Percentiles rank a stretch among this genome's conserved stretches.
Conservation (phyloP, 1,140 invertebrate genomes). For the Grapholita molesta region DNA sequence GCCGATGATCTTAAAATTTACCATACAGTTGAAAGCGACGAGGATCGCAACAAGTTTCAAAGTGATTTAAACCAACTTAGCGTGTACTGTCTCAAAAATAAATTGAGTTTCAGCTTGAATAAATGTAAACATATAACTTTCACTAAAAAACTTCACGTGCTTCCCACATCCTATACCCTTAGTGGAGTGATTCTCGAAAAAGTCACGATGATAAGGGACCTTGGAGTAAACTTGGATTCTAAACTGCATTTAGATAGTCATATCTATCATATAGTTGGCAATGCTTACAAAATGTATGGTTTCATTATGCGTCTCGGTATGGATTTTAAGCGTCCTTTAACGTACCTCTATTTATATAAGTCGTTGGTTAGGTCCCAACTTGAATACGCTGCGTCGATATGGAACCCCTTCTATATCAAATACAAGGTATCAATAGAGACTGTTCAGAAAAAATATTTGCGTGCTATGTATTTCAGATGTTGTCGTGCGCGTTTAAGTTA, state of each 20-base stretch:
- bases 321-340: slow-evolving; percentile 22
- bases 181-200: background rate
- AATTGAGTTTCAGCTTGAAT: slow-evolving; percentile 26
- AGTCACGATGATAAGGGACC: slow-evolving; percentile 23
- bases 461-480: no score
- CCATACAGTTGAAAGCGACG: slow-evolving; percentile 18
- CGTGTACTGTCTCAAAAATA: slow-evolving; percentile 28
- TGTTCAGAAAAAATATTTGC: no score
- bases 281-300: slow-evolving; percentile 28
- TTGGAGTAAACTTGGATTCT: slow-evolving; percentile 28
- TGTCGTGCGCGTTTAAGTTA: no score
- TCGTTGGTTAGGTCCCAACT: slow-evolving; percentile 25
- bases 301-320: slow-evolving; percentile 26
- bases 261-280: slow-evolving; percentile 25
- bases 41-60: slow-evolving; percentile 26
- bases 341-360: slow-evolving; percentile 20
- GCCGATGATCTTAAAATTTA: slow-evolving; percentile 53
- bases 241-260: slow-evolving; percentile 27
- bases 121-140: slow-evolving; percentile 37
- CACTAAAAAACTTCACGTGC: slow-evolving; percentile 29
- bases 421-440: slow-evolving; percentile 24
- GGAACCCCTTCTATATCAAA: slow-evolving; percentile 30
- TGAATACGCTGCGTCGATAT: slow-evolving; percentile 30
- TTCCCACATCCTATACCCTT: slow-evolving; percentile 19
- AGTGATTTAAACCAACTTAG: slow-evolving; percentile 28